These are phyloP conservation scores for Tachystola acroxantha DNA, from an alignment of 2,888 invertebrate species.

Conservation along the genomic window DNA sequence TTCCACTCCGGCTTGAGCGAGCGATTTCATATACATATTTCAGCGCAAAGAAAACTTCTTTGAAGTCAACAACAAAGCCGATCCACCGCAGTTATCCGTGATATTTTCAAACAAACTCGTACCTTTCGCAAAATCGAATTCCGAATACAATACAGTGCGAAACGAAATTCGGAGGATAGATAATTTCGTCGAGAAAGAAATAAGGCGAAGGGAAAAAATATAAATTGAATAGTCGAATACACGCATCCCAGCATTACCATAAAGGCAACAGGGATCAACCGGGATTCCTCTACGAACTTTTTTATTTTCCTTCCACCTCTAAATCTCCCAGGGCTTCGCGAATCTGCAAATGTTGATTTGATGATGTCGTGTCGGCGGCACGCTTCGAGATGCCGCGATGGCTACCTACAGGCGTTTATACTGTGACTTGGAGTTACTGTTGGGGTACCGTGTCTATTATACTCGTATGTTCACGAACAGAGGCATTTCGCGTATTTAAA, in stretches of 20 bases:
- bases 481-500: no score
- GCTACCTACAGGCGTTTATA: background rate
- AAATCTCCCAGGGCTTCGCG: slow-evolving; percentile 75
- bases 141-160: slow-evolving; percentile 76
- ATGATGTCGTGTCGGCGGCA: slow-evolving; percentile 49
- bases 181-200: slow-evolving; percentile 74
- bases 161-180: slow-evolving; percentile 77
- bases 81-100: slow-evolving; percentile 74
- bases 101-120: slow-evolving; percentile 69
- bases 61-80: slow-evolving; percentile 75
- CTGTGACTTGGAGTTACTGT: no score
- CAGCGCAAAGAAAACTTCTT: slow-evolving; percentile 64
- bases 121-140: slow-evolving; percentile 75
- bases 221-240: slow-evolving; percentile 78
- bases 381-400: slow-evolving; percentile 2
- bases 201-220: slow-evolving; percentile 74
- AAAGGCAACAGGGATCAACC: slow-evolving; percentile 76
- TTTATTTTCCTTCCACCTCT: slow-evolving; percentile 79
- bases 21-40: slow-evolving; percentile 66
- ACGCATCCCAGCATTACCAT: slow-evolving; percentile 77
- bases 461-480: no score
- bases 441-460: no score
- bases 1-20: slow-evolving; percentile 30
- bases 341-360: slow-evolving; percentile 80
- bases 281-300: slow-evolving; percentile 77